phyloP scores from a whole-genome alignment of 2,113 vertebrate species.

The Carollia perspicillata region DNA sequence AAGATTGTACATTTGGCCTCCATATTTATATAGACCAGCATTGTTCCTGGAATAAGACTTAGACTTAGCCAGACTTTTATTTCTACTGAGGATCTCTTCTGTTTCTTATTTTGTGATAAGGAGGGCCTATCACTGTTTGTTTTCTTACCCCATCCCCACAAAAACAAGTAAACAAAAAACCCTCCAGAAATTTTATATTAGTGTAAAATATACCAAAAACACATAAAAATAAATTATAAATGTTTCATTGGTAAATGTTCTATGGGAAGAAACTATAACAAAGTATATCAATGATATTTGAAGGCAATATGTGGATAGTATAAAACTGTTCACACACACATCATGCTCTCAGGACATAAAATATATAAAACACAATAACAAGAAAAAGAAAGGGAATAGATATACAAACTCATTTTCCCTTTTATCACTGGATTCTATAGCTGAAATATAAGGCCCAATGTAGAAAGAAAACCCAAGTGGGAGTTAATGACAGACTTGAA shows the following conservation, averaged over 20 bases:
- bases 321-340: background rate
- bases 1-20: background rate
- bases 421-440: background rate
- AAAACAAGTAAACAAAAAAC: background rate
- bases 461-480: background rate
- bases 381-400: background rate
- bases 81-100: background rate
- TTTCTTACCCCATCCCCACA: background rate
- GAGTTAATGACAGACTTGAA: background rate
- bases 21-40: background rate
- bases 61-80: background rate
- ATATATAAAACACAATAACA: background rate
- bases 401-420: background rate
- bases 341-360: background rate
- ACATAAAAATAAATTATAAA: background rate
- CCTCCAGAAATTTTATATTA: background rate
- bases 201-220: background rate
- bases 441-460: background rate
- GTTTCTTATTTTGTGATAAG: background rate
- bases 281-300: background rate
- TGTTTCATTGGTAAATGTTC: background rate
- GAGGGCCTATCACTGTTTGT: background rate
- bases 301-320: background rate
- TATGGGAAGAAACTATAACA: background rate
- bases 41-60: background rate